phyloP scores from a whole-genome alignment of 2,113 vertebrate genomes.

The Progne subis region DNA sequence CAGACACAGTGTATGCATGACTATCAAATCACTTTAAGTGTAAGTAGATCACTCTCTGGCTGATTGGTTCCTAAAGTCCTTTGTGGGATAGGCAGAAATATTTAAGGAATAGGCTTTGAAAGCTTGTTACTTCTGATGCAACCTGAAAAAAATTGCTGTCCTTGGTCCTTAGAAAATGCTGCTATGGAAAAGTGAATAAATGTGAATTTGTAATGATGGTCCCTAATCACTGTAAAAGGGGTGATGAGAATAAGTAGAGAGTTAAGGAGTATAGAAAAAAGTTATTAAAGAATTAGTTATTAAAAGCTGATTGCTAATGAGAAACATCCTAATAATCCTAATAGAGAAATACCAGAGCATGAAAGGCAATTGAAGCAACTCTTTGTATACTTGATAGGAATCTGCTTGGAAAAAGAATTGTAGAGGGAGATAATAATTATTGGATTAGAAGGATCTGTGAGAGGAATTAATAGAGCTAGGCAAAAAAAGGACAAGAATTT shows the following conservation, averaged over 20 bases:
- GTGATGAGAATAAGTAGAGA: neutral
- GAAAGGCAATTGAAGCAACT: neutral
- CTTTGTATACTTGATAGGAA: neutral
- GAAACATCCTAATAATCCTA: neutral
- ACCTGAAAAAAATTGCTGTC: neutral
- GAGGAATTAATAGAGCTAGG: neutral
- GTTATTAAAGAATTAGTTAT: neutral
- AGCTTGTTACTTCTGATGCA: neutral
- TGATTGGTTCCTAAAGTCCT: neutral
- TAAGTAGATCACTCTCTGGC: neutral
- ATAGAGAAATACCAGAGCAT: neutral
- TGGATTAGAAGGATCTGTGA: neutral
- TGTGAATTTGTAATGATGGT: neutral
- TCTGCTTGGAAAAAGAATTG: neutral
- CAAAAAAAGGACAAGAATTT: neutral
- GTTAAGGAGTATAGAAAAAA: neutral
- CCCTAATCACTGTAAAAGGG: neutral
- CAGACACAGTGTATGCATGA: neutral
- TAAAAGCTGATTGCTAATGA: conserved; percentile 5
- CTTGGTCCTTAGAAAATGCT: neutral
- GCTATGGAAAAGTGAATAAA: neutral
- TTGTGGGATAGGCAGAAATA: neutral
- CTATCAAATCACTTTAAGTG: neutral
- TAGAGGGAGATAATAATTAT: neutral
- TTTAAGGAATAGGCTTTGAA: neutral